Percentiles rank a stretch among this genome's conserved stretches.
phyloP scores from a whole-genome alignment of 2,113 vertebrate species.

The Corapipo altera region DNA sequence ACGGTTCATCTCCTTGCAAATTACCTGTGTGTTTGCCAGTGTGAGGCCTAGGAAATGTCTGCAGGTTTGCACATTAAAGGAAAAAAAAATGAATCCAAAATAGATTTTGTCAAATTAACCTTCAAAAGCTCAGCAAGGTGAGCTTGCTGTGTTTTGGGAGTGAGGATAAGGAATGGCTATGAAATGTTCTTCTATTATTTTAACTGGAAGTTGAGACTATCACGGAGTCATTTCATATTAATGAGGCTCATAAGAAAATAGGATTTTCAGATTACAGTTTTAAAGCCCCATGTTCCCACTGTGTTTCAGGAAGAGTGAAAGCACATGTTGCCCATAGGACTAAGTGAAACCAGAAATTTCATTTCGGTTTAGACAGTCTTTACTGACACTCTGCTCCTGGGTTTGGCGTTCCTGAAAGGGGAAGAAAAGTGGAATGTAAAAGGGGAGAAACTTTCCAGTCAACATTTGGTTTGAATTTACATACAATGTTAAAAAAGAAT shows the following conservation, averaged over 20 bases:
- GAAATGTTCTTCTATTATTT: background rate
- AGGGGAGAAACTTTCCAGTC: slow-evolving; percentile 12
- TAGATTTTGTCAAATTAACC: background rate
- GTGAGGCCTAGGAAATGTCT: background rate
- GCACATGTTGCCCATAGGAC: slow-evolving; percentile 29
- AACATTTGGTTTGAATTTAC: slow-evolving; percentile 64
- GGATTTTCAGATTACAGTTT: slow-evolving; percentile 65
- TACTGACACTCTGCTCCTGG: slow-evolving; percentile 22
- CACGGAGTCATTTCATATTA: slow-evolving; percentile 27
- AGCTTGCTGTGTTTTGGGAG: background rate
- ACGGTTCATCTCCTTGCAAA: background rate
- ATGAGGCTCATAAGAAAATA: slow-evolving; percentile 59
- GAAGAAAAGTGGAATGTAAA: slow-evolving; percentile 31
- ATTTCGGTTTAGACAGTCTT: slow-evolving; percentile 24
- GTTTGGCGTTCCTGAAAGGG: slow-evolving; percentile 28
- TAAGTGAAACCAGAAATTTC: slow-evolving; percentile 68
- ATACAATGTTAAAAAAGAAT: background rate
- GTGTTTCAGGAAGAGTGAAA: slow-evolving; percentile 50
- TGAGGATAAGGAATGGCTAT: background rate
- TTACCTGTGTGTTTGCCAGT: background rate
- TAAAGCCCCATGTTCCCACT: slow-evolving; percentile 1
- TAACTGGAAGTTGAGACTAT: background rate
- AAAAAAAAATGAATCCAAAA: background rate
- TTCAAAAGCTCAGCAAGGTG: background rate
- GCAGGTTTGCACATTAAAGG: background rate